These are phyloP conservation scores for Dendrophyllia cribrosa DNA, from an alignment of 64 coral and sea anemone species.

Conservation along the genomic window DNA sequence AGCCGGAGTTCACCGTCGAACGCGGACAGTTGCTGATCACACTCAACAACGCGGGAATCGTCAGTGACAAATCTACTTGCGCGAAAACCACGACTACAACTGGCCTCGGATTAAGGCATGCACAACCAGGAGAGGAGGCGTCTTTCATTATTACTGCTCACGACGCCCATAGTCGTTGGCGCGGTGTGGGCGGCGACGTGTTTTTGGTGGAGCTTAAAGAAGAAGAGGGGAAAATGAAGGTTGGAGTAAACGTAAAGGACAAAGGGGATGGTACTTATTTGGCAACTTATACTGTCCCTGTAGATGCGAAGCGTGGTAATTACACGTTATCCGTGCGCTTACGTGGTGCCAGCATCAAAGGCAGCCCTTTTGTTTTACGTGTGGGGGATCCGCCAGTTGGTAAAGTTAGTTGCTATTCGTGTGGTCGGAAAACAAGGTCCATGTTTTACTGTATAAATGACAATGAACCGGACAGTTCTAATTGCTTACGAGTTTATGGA, in stretches of 20 bases:
- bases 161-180: neutral
- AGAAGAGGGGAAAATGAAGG: neutral
- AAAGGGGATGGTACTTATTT: neutral
- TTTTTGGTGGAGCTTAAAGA: neutral
- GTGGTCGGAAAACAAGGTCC: neutral
- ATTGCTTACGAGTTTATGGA: neutral
- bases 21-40: fast-evolving
- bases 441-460: neutral
- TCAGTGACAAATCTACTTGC: neutral
- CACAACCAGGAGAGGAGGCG: neutral
- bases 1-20: neutral
- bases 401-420: neutral
- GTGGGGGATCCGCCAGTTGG: neutral
- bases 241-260: neutral
- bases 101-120: neutral
- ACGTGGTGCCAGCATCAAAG: neutral
- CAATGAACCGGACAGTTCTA: neutral
- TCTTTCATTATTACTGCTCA: neutral
- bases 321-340: neutral
- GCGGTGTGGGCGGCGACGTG: neutral
- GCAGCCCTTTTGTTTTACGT: neutral
- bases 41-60: neutral
- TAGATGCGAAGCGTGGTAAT: neutral
- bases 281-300: neutral
- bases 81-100: neutral